Evolutionary conservation across 2,888 invertebrate species (phyloP).

Genomic region (Dynastes hyllus): DNA sequence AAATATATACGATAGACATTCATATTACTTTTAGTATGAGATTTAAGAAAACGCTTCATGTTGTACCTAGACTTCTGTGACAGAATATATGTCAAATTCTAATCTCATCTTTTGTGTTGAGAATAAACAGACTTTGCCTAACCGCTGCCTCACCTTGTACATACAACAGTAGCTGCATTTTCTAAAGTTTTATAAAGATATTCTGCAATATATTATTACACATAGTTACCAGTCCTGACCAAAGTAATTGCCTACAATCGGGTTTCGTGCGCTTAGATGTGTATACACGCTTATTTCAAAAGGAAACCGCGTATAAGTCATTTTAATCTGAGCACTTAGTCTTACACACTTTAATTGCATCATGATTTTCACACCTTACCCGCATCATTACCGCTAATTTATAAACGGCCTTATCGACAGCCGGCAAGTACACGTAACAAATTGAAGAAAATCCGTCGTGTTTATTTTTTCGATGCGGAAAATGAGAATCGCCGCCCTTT

Average conservation of each 20-base stretch:
- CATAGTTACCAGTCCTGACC: neutral
- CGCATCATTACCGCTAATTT: slow-evolving; percentile 24
- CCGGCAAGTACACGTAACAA: slow-evolving; percentile 1
- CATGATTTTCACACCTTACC: slow-evolving; percentile 34
- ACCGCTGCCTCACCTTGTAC: too few species aligned
- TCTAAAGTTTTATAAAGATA: too few species aligned
- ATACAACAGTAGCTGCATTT: too few species aligned
- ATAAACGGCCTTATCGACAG: slow-evolving; percentile 19
- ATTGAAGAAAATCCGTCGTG: slow-evolving; percentile 20
- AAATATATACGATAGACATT: too few species aligned
- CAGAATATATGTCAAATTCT: too few species aligned
- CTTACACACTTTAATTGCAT: slow-evolving; percentile 21
- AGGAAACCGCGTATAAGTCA: slow-evolving; percentile 21
- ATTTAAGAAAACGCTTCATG: too few species aligned
- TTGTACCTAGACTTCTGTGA: too few species aligned
- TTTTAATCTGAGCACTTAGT: slow-evolving; percentile 9
- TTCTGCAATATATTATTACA: too few species aligned
- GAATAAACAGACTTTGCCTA: too few species aligned
- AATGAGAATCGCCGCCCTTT: neutral
- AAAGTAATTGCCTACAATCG: slow-evolving; percentile 6
- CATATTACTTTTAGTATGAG: too few species aligned
- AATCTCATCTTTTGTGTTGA: too few species aligned
- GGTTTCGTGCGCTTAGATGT: neutral
- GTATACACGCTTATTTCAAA: neutral
- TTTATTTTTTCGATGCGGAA: neutral